phyloP scores from a whole-genome alignment of 2,888 invertebrate genomes.

The Acrocera orbiculus region DNA sequence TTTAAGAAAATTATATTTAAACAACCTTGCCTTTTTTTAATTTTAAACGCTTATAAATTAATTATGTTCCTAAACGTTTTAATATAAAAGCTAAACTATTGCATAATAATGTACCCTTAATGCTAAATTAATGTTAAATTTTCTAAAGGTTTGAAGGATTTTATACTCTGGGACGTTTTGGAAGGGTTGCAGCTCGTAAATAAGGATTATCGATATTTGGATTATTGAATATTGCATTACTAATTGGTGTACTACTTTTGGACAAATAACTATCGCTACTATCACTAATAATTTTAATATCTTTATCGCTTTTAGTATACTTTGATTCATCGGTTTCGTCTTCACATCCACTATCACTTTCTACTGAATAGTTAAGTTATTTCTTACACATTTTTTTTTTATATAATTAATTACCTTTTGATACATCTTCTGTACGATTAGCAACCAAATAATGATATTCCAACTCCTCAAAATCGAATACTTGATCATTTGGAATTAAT shows the following conservation, averaged over 20 bases:
- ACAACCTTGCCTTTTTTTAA: no score
- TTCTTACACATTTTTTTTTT: no score
- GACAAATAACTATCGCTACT: slow-evolving; percentile 17
- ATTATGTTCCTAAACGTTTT: no score
- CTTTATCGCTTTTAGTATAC: slow-evolving; percentile 25
- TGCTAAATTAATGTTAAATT: no score
- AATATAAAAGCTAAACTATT: no score
- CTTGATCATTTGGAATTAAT: slow-evolving; percentile 81
- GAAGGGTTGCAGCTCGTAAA: slow-evolving; percentile 34
- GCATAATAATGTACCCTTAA: no score
- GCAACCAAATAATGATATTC: slow-evolving; percentile 54
- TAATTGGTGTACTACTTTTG: slow-evolving; percentile 19
- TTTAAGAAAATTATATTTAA: no score
- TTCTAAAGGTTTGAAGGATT: no score
- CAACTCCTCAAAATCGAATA: slow-evolving; percentile 77
- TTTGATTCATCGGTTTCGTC: slow-evolving; percentile 28
- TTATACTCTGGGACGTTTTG: no score
- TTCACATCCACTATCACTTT: slow-evolving; percentile 29
- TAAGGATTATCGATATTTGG: slow-evolving; percentile 59
- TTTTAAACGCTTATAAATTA: no score
- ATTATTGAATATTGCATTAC: slow-evolving; percentile 31
- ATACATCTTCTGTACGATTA: slow-evolving; percentile 43
- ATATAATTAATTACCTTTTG: no score
- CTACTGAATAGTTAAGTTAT: slow-evolving; percentile 11
- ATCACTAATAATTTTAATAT: slow-evolving; percentile 25